Percentiles rank a stretch among this genome's conserved stretches.
These are phyloP conservation scores for Himantopus leucocephalus DNA, from an alignment of 2,113 vertebrate species.

Conservation along the genomic window DNA sequence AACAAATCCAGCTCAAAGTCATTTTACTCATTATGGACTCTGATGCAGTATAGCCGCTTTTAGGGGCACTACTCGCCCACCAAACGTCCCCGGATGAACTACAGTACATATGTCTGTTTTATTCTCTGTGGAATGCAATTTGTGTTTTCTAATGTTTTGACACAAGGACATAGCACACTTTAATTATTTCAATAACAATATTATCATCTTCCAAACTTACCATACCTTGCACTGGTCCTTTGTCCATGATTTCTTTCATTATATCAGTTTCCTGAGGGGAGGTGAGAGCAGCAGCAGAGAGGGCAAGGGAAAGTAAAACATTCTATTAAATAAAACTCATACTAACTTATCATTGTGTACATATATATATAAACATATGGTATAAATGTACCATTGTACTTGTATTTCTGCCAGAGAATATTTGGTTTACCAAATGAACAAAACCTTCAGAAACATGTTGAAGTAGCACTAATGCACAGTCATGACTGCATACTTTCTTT, in stretches of 20 bases:
- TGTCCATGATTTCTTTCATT: constrained; percentile 80
- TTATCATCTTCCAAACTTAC: background rate
- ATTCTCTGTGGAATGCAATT: background rate
- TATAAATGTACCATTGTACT: background rate
- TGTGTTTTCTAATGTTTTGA: background rate
- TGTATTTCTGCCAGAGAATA: background rate
- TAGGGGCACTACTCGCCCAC: background rate
- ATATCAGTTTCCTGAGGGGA: constrained; percentile 73
- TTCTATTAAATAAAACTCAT: background rate
- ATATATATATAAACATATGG: background rate
- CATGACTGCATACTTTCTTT: background rate
- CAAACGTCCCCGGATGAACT: background rate
- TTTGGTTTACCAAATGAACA: background rate
- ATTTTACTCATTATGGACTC: background rate
- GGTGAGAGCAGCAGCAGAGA: background rate
- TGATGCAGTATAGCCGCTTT: background rate
- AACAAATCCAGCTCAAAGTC: background rate
- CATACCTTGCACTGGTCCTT: constrained; percentile 82
- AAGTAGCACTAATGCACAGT: background rate
- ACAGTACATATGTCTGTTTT: background rate
- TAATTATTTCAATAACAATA: background rate
- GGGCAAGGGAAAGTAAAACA: background rate
- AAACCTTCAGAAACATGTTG: background rate
- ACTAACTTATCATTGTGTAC: background rate
- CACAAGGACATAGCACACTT: background rate